Base-by-base conservation (phyloP, 2,113 vertebrate genomes). In the Nicator chloris region DNA sequence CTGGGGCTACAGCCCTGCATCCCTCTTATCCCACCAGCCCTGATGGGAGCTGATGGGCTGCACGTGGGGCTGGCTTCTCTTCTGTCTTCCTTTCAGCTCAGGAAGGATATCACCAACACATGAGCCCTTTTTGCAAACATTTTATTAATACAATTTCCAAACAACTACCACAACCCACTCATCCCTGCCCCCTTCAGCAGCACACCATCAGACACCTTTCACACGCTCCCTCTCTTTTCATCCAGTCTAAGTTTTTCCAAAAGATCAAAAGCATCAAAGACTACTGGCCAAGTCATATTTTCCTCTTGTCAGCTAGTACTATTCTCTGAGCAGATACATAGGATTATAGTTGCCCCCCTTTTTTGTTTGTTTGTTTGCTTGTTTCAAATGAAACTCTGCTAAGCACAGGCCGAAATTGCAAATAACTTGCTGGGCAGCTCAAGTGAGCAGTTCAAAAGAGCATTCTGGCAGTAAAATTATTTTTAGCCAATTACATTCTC, bases 391-490 rank as follows among this genome's bases (percentile, higher is more conserved):
- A 33, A 87, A 76, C 49, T 85, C 88, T 14, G n/a, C 22, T 95
- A 85, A 87, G 47, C 59, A 39, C 40, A 30, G n/a, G 24, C 65
- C 61, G 68, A 86, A 95, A 86, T 66, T 54, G 51, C 42, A 86
- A 86, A 66, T 61, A 73, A 39, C 63, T 92, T 85, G 20, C 81
- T 68, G 69, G n/a, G 54, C 77, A 94, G 44, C 35, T 82, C 15
- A 7, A 73, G 44, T 40, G 57, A 76, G 82, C 30, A 51, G 77
- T 90, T 96, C 83, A 91, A 86, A 95, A 88, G 65, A 93, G 28
- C 27, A 45, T 89, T 73, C 69, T 70, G 50, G 15, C 59, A 93
- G 42, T 86, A 80, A 87, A 94, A 95, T 92, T 82, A 80, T 83
- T 92, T 94, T 73, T 66, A 92, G 65, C 73, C 91, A 70, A 33